A percentile compares a stretch with the other conserved stretches of the same genome.
These are phyloP conservation scores for Engystomops pustulosus DNA, from an alignment of 2,113 vertebrate genomes.

Conservation along the genomic window DNA sequence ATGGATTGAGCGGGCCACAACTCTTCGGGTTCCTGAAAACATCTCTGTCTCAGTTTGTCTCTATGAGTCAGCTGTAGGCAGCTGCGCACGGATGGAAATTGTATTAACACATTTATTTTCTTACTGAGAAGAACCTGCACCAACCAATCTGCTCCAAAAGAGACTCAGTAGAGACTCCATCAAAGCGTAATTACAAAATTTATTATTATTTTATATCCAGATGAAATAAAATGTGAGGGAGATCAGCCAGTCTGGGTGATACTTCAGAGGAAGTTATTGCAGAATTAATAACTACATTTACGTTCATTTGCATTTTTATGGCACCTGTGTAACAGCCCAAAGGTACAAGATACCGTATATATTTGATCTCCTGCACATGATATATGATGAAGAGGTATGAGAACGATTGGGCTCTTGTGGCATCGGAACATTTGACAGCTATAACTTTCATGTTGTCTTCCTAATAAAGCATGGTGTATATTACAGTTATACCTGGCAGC, in stretches of 20 bases:
- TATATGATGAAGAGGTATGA: background rate
- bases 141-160: background rate
- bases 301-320: constrained; percentile 42
- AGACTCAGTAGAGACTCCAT: background rate
- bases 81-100: background rate
- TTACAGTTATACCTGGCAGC: background rate
- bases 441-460: background rate
- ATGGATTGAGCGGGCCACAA: background rate
- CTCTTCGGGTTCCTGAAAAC: background rate
- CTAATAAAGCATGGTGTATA: background rate
- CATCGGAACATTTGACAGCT: background rate
- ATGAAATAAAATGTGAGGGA: background rate
- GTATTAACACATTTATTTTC: constrained; percentile 9
- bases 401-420: background rate
- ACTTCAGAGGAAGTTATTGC: background rate
- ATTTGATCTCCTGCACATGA: background rate
- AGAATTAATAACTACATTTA: constrained; percentile 23
- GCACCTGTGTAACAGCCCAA: background rate
- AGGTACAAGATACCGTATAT: background rate
- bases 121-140: constrained; percentile 2
- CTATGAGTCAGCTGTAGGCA: background rate
- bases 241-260: background rate
- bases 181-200: constrained; percentile 31
- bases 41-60: background rate
- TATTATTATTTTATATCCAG: constrained; percentile 45